Conservation (phyloP, 2,888 invertebrate species). For the Pterostichus niger region DNA sequence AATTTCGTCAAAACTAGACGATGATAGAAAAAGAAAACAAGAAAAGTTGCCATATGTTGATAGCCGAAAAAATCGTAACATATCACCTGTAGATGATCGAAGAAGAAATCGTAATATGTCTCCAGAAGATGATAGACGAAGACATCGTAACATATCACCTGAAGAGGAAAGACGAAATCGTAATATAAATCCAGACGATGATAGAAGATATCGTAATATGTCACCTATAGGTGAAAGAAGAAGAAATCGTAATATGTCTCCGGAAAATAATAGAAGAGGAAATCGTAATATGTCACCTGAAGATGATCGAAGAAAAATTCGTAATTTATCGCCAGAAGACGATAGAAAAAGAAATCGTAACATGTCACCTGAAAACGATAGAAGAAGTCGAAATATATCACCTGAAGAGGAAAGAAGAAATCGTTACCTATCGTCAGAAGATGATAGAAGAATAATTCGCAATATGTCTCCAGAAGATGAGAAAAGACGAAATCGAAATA, state of each 20-base stretch:
- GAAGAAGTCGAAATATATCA: conserved; percentile 66
- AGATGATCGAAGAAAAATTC: conserved; percentile 60
- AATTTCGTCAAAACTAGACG: background rate
- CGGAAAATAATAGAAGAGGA: conserved; percentile 67
- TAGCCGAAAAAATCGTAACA: conserved; percentile 54
- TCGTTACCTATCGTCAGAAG: background rate
- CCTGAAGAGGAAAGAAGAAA: conserved; percentile 1
- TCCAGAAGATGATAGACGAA: conserved; percentile 32
- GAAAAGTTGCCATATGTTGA: conserved; percentile 54
- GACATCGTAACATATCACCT: conserved; percentile 55
- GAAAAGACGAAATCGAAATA: conserved; percentile 51
- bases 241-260: conserved; percentile 58
- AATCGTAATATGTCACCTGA: conserved; percentile 22
- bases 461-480: conserved; percentile 10
- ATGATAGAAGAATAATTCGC: conserved; percentile 18
- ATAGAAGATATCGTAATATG: conserved; percentile 28
- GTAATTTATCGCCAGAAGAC: conserved; percentile 62
- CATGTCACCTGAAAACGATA: conserved; percentile 43
- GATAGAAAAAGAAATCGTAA: conserved; percentile 50
- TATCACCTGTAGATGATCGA: conserved; percentile 65
- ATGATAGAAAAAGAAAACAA: conserved; percentile 45
- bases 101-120: conserved; percentile 48
- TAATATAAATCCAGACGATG: conserved; percentile 4
- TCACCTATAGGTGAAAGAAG: background rate
- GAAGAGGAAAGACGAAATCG: background rate